phyloP scores from a whole-genome alignment of 2,888 invertebrate genomes.

The Eilema sororculum region DNA sequence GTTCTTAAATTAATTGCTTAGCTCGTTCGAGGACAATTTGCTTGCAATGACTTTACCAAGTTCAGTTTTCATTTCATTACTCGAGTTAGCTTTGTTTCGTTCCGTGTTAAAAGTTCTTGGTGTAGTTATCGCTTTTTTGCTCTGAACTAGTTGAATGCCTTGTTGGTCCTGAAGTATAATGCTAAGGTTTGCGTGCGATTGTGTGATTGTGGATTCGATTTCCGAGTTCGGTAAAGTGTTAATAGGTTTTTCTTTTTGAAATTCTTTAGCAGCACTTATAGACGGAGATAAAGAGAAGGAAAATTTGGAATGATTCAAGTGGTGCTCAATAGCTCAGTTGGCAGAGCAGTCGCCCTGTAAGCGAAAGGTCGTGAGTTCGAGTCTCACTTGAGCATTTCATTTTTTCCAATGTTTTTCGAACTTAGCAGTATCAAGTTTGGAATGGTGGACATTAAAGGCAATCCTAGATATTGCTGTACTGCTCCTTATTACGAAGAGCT shows the following conservation, averaged over 20 bases:
- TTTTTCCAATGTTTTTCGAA: too few relatives aligned
- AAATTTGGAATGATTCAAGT: too few relatives aligned
- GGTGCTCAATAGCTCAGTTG: too few relatives aligned
- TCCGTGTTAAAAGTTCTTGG: slow-evolving; percentile 21
- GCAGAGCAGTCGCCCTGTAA: too few relatives aligned
- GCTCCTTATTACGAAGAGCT: background rate
- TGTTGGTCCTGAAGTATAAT: background rate
- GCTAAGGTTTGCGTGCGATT: background rate
- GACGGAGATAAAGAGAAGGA: too few relatives aligned
- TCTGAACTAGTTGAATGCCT: slow-evolving; percentile 2
- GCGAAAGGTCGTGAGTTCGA: too few relatives aligned
- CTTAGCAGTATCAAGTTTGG: background rate
- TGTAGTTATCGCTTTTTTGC: slow-evolving; percentile 11
- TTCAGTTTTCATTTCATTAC: slow-evolving; percentile 34
- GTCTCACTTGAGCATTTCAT: too few relatives aligned
- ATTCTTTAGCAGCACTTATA: too few relatives aligned
- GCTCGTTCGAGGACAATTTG: slow-evolving; percentile 35
- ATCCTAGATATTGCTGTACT: background rate
- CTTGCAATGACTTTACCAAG: slow-evolving; percentile 19
- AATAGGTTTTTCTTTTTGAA: background rate
- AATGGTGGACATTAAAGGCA: background rate
- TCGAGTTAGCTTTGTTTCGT: slow-evolving; percentile 27
- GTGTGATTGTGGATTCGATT: background rate
- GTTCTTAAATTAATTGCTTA: slow-evolving; percentile 33
- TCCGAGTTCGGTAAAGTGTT: background rate